A percentile compares a stretch with the other conserved stretches of the same genome.
phyloP scores from a whole-genome alignment of 2,888 invertebrate genomes.

The Hypselothyrea guttata region DNA sequence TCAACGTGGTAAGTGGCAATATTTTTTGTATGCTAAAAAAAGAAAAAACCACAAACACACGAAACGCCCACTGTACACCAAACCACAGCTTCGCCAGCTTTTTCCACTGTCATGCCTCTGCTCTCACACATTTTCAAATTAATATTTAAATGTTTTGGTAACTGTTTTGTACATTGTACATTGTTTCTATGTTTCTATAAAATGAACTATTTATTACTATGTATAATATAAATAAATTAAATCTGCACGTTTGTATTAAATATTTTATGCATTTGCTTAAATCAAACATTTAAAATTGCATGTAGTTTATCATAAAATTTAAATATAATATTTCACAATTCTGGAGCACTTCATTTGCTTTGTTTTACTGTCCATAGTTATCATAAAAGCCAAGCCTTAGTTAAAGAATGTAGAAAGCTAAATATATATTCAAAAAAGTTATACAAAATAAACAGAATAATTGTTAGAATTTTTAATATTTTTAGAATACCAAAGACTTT shows the following conservation, averaged over 20 bases:
- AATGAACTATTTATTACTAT: no score
- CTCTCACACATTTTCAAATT: constrained; percentile 6
- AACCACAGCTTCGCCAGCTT: constrained; percentile 9
- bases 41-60: constrained; percentile 18
- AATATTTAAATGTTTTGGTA: not conserved
- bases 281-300: constrained; percentile 3
- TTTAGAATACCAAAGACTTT: no score
- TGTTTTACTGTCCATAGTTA: no score
- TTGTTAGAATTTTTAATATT: not conserved
- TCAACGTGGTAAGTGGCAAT: constrained; percentile 73
- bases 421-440: no score
- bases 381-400: no score
- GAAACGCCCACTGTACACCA: constrained; percentile 27
- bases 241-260: constrained; percentile 11
- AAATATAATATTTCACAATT: no score
- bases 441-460: no score
- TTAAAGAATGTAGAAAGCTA: no score
- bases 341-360: no score
- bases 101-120: no score
- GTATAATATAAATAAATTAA: no score
- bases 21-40: constrained; percentile 57
- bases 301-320: not conserved
- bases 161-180: not conserved
- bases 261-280: not conserved
- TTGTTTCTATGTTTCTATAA: no score